These are phyloP conservation scores for Caenorhabditis afra DNA, from an alignment of 2,888 invertebrate species.

Conservation along the genomic window DNA sequence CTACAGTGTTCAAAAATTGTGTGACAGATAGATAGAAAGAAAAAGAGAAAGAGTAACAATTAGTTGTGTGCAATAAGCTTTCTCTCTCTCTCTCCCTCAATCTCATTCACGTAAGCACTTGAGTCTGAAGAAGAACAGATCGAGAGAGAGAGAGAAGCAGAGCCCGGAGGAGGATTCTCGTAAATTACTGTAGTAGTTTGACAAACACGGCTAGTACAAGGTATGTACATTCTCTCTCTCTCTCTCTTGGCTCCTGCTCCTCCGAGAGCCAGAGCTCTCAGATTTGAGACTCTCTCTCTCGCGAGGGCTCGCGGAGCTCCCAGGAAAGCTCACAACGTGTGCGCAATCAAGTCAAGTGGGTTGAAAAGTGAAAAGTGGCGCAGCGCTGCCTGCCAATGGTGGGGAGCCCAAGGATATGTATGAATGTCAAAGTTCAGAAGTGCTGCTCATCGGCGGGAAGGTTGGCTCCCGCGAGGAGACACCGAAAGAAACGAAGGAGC, in stretches of 20 bases:
- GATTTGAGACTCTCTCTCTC: constrained; percentile 27
- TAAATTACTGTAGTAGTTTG: constrained; percentile 58
- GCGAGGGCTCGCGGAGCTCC: not conserved
- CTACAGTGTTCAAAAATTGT: constrained; percentile 13
- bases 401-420: constrained; percentile 12
- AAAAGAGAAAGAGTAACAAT: constrained; percentile 35
- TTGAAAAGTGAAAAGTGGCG: constrained; percentile 37
- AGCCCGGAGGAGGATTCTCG: constrained; percentile 20
- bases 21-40: too few species aligned
- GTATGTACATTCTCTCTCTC: constrained; percentile 41
- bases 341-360: constrained; percentile 27
- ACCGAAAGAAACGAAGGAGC: too few species aligned
- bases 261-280: not conserved
- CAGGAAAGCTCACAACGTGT: not conserved
- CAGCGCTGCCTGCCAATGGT: constrained; percentile 41
- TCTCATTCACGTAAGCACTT: constrained; percentile 53
- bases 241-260: constrained; percentile 16
- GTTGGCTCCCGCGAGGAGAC: too few species aligned
- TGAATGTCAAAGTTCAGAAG: constrained; percentile 51
- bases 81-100: too few species aligned
- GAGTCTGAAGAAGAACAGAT: constrained; percentile 20
- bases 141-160: constrained; percentile 1
- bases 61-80: constrained; percentile 44
- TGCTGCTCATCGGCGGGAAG: not conserved
- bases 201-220: constrained; percentile 52